Evolutionary conservation across 2,113 vertebrate species (phyloP).

Genomic region (Entomyzon cyanotis): DNA sequence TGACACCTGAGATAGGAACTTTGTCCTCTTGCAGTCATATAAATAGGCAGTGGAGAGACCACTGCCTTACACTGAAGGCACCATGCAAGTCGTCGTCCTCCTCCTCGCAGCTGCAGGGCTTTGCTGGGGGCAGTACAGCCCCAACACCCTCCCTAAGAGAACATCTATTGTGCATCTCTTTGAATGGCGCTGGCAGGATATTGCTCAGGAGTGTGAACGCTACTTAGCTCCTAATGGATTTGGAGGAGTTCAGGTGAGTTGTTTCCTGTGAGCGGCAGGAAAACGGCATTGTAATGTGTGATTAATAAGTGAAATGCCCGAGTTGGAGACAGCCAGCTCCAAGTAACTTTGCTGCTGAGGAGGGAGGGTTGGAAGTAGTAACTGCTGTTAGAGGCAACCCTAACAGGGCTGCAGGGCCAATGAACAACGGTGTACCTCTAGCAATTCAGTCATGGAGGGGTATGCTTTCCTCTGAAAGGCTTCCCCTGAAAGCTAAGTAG

Average conservation of each 20-base stretch:
- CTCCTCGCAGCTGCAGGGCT: constrained; percentile 69
- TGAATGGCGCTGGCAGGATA: constrained; percentile 91
- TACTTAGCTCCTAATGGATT: constrained; percentile 37
- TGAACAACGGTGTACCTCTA: neutral
- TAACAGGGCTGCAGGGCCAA: neutral
- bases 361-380: neutral
- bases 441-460: neutral
- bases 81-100: constrained; percentile 81
- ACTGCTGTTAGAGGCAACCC: neutral
- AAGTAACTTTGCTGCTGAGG: neutral
- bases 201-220: constrained; percentile 89
- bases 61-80: neutral
- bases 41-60: constrained; percentile 20
- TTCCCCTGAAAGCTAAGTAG: neutral
- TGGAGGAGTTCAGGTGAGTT: constrained; percentile 70
- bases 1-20: neutral
- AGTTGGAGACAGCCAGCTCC: neutral
- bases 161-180: constrained; percentile 89
- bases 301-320: neutral
- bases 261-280: neutral
- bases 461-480: neutral
- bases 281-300: neutral
- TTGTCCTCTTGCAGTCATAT: constrained; percentile 25
- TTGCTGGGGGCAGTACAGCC: constrained; percentile 78
- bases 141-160: constrained; percentile 68